phyloP scores from a whole-genome alignment of 2,113 vertebrate species.

The Sceloporus tristichus region DNA sequence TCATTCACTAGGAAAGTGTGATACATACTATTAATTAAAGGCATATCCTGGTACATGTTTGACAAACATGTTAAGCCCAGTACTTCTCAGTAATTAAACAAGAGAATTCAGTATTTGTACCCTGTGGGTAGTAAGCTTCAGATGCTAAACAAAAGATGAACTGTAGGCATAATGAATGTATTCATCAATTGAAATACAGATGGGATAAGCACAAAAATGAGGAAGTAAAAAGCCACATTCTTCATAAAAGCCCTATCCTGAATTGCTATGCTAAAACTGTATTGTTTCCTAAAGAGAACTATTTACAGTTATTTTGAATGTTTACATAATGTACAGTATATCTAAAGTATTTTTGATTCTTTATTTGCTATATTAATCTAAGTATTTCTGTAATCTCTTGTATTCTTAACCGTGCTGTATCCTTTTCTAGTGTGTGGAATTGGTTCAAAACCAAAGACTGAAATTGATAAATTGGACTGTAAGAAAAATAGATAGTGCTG shows the following conservation, averaged over 20 bases:
- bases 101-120: conserved; percentile 45
- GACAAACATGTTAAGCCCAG: conserved; percentile 24
- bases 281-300: conserved; percentile 15
- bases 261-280: conserved; percentile 55
- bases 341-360: conserved; percentile 80
- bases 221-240: conserved; percentile 57
- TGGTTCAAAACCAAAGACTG: conserved; percentile 79
- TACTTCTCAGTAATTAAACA: conserved; percentile 49
- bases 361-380: conserved; percentile 74
- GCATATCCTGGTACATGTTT: neutral
- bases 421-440: conserved; percentile 57
- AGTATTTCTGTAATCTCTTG: conserved; percentile 53
- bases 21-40: conserved; percentile 51
- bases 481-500: conserved; percentile 68
- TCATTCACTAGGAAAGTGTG: conserved; percentile 48
- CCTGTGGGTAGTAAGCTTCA: conserved; percentile 56
- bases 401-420: conserved; percentile 52
- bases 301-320: conserved; percentile 56
- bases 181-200: conserved; percentile 59
- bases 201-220: conserved; percentile 79
- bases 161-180: conserved; percentile 80
- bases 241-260: conserved; percentile 46
- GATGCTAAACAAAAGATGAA: conserved; percentile 53
- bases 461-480: conserved; percentile 64
- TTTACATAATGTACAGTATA: conserved; percentile 80